Evolutionary conservation across 2,797 vertebrate genomes (phyloP).

Genomic region (Manis crassicaudata): DNA sequence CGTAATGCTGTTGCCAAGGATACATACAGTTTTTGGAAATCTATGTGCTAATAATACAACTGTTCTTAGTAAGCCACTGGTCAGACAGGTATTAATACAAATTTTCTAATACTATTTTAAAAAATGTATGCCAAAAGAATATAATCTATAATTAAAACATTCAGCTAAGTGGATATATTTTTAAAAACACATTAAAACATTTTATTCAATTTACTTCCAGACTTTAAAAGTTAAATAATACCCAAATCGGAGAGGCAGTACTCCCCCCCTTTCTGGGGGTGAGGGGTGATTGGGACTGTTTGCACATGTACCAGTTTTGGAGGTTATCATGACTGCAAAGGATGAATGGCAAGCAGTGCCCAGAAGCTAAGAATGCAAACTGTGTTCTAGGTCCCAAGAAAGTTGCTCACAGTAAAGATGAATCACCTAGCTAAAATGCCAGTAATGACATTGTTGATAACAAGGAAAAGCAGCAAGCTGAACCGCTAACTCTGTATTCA

Average conservation of each 20-base stretch:
- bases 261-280: not conserved
- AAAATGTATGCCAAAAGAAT: not conserved
- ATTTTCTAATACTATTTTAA: not conserved
- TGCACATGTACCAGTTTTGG: not conserved
- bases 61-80: not conserved
- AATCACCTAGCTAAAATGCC: not conserved
- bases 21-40: not conserved
- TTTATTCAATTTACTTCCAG: not conserved
- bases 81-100: not conserved
- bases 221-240: not conserved
- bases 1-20: not conserved
- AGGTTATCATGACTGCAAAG: not conserved
- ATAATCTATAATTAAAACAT: conserved; percentile 1
- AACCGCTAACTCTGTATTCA: not conserved
- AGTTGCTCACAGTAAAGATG: not conserved
- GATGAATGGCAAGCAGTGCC: not conserved
- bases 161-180: not conserved
- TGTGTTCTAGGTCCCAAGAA: not conserved
- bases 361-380: not conserved
- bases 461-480: not conserved
- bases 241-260: no score
- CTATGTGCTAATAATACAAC: not conserved
- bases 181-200: not conserved
- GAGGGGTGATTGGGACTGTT: not conserved
- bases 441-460: not conserved